Conservation (phyloP, 2,113 vertebrate genomes). For the Cyprinodon tularosa region DNA sequence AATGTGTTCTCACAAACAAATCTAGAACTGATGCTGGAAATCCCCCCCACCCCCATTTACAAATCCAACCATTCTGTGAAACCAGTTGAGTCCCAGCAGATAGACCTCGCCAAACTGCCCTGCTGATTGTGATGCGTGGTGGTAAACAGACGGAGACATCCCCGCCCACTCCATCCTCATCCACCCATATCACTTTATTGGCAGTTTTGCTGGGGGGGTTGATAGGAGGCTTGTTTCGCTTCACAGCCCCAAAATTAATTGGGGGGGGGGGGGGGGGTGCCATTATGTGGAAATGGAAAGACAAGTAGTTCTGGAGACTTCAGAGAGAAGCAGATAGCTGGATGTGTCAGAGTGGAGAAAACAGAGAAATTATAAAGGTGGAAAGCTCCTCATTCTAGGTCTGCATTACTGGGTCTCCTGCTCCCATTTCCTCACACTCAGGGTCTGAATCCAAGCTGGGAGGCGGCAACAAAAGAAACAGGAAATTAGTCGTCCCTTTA, state of each 20-base stretch:
- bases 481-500: constrained; percentile 70
- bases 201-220: neutral
- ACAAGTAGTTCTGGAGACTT: constrained; percentile 59
- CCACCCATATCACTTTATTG: constrained; percentile 52
- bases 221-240: constrained; percentile 60
- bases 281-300: constrained; percentile 60
- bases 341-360: constrained; percentile 29
- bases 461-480: constrained; percentile 48
- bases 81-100: constrained; percentile 59
- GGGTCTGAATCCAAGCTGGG: constrained; percentile 27
- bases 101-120: constrained; percentile 65
- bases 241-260: constrained; percentile 75
- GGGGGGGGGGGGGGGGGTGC: constrained; percentile 42
- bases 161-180: constrained; percentile 60
- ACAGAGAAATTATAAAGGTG: constrained; percentile 35
- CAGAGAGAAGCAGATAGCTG: constrained; percentile 21
- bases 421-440: constrained; percentile 10
- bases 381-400: constrained; percentile 2
- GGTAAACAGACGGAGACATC: constrained; percentile 61
- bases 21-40: neutral
- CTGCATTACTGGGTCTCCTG: constrained; percentile 5
- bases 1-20: too few relatives aligned
- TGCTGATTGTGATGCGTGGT: constrained; percentile 61
- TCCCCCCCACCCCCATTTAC: constrained; percentile 39
- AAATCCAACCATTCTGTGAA: constrained; percentile 61